Percentiles rank a stretch among this genome's conserved stretches.
phyloP scores from a whole-genome alignment of 2,113 vertebrate genomes.

The Toxostoma redivivum region DNA sequence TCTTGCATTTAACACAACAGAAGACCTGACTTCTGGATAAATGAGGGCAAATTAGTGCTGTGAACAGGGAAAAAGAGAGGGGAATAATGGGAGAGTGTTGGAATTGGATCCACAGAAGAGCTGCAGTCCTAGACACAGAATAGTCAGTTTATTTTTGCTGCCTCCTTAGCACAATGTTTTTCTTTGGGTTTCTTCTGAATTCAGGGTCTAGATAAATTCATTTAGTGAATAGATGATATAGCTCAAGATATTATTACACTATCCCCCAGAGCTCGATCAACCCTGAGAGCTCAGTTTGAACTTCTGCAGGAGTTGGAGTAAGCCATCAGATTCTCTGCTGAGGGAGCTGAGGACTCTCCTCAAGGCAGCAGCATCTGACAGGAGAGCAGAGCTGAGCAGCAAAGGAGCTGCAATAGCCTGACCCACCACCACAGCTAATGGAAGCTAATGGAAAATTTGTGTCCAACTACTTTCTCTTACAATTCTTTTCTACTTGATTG shows the following conservation, averaged over 20 bases:
- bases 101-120: neutral
- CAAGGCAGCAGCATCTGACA: neutral
- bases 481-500: neutral
- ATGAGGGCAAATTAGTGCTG: neutral
- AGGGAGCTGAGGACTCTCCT: neutral
- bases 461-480: neutral
- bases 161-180: neutral
- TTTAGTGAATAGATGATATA: neutral
- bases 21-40: neutral
- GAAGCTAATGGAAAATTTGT: neutral
- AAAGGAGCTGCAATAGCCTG: neutral
- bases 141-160: neutral
- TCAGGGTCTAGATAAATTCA: neutral
- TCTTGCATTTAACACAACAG: neutral
- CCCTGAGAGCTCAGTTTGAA: neutral
- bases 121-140: neutral
- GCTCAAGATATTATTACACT: neutral
- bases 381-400: neutral
- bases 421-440: neutral
- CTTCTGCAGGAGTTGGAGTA: neutral
- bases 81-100: neutral
- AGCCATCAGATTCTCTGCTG: neutral
- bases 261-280: neutral
- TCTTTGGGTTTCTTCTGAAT: neutral
- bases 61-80: neutral